Evolutionary conservation across 2,797 vertebrate species (phyloP), one percentile per base, ranked within the genome.

Genomic region (Pachyuromys duprasi): DNA sequence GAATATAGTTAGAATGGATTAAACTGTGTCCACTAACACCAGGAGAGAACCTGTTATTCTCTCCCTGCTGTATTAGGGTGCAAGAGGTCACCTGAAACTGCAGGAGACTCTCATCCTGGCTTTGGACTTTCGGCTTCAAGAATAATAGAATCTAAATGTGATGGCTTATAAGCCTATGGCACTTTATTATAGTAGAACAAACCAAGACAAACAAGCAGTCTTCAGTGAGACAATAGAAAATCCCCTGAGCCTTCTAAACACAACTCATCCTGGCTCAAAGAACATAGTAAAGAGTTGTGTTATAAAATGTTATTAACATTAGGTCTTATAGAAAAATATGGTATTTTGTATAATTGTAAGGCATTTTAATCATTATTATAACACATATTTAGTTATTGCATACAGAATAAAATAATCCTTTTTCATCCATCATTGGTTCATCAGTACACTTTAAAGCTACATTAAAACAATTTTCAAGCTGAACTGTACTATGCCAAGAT

Each of bases 331-430:
- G 22, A n/a, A 91, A 97, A 76, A 28, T 57, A 76, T 62, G 33
- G 69, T 69, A 62, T 90, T 91, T 76, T 67, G 1, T 12, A 78
- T 93, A 96, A 89, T 87, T 87, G 78, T 45, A 89, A 57, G 17
- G 55, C 55, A 49, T 49, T 8, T 49, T 49, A 49, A 49, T 49
- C 49, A 49, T 49, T 49, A 49, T 8, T 49, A 49, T 49, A 49
- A 49, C 49, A 11, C 28, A 45, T 83, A 78, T 94, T 91, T 96
- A 93, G 86, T 92, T 93, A 91, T 36, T 90, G 18, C 39, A 9
- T 53, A n/a, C 2, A 78, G 82, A 87, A 82, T 82, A 86, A 86
- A 31, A 91, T 15, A 74, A 80, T 42, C 70, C 33, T 87, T 91
- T 89, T 87, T 94, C 28, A 45, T 86, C 45, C 60, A 20, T 57